Percentiles rank a stretch among this genome's conserved stretches.
Evolutionary conservation across 2,797 vertebrate genomes (phyloP).

Genomic region (Vespertilio murinus): DNA sequence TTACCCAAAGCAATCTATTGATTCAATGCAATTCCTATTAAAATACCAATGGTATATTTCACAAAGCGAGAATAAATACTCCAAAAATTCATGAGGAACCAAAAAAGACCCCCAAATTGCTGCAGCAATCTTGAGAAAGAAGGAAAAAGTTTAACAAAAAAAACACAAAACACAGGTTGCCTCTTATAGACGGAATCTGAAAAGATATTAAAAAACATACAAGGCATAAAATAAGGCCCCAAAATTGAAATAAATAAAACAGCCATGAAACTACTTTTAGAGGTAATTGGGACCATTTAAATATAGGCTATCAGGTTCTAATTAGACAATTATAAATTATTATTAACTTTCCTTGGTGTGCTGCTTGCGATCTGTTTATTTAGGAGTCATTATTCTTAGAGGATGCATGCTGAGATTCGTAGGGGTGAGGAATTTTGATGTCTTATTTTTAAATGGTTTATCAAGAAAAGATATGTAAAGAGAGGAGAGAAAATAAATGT

Average conservation of each 20-base stretch:
- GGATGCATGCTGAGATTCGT: background rate
- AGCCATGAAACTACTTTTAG: background rate
- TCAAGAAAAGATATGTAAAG: background rate
- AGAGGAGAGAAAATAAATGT: background rate
- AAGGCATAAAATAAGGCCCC: background rate
- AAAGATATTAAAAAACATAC: background rate
- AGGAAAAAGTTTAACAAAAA: background rate
- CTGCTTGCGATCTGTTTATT: background rate
- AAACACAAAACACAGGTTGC: background rate
- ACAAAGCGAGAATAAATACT: too few relatives aligned
- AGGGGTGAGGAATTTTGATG: background rate
- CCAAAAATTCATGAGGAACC: too few relatives aligned
- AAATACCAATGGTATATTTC: too few relatives aligned
- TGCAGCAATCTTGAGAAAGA: too few relatives aligned
- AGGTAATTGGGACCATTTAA: background rate
- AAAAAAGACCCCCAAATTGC: too few relatives aligned
- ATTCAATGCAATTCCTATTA: too few relatives aligned
- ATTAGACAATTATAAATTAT: background rate
- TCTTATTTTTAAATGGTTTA: background rate
- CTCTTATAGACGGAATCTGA: background rate
- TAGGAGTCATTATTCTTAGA: background rate
- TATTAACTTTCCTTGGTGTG: background rate
- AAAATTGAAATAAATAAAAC: background rate
- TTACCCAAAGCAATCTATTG: too few relatives aligned
- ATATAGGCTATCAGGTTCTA: background rate